Evolutionary conservation across 1,140 invertebrate genomes (phyloP), one percentile per base, ranked within the genome.

Genomic region (Drosophila oshimai): DNA sequence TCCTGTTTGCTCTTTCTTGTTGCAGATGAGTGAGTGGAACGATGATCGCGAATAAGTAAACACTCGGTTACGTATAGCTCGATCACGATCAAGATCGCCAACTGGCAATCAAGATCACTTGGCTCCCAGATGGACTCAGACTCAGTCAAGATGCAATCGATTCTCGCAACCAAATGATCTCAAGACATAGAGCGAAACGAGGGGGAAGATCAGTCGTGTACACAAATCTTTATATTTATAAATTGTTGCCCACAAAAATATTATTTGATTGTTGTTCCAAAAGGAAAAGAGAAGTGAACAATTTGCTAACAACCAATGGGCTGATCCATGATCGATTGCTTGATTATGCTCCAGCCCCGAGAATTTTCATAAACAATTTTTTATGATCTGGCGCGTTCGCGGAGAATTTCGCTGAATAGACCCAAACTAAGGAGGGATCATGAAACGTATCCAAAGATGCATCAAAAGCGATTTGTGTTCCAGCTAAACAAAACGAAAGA

Each of bases 361-460:
- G 42, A 12, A 24, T 17, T 39, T 78, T 78, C 74, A 84, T 86
- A 79, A 84, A 83, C 80, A 86, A 71, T 77, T 69, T 74, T 81
- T 76, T 64, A 81, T 73, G 73, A 83, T 61, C 46, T 28, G 54
- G 42, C 37, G 45, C 22, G 26, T 51, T 34, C 7, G 9, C 13
- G 39, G 22, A 12, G 31, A 64, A 22, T 17, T 18, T 1, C 12
- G 41, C 55, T 6, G 34, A 44, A 61, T 58, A 54, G 33, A 61
- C 39, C 39, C 53, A 58, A 51, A 62, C 39, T 44, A 42, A 55
- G 46, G 36, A 44, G 46, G 58, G 68, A 74, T 61, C 73, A 74
- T 75, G 83, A 83, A 88, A 88, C 86, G 84, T 80, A 86, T 89
- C 84, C 84, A 89, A 89, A 89, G 84, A 89, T 89, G 86, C 84